These are phyloP conservation scores for Epizoanthus fatuus DNA, from an alignment of 92 coral and sea anemone species.

Conservation along the genomic window DNA sequence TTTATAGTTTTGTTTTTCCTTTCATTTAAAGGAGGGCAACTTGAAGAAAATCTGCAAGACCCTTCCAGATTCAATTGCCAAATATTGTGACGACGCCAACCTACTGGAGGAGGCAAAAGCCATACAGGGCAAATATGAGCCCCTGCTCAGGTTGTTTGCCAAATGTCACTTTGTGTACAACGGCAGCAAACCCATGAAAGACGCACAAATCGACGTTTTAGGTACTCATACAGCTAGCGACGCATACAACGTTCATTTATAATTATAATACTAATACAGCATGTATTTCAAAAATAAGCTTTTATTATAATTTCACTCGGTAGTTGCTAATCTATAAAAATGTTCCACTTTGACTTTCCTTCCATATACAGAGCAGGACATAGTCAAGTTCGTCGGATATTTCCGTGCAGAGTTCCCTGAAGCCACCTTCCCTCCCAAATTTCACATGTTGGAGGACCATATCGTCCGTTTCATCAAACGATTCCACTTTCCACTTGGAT, in stretches of 20 bases:
- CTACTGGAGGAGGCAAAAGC: constrained; percentile 7
- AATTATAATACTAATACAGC: too few relatives aligned
- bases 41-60: constrained; percentile 15
- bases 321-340: too few relatives aligned
- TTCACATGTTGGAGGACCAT: constrained; percentile 43
- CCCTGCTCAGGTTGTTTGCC: constrained; percentile 10
- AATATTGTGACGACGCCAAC: background rate
- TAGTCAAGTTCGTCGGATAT: constrained; percentile 16
- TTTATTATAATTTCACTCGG: too few relatives aligned
- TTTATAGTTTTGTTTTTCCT: constrained; percentile 5
- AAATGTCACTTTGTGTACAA: constrained; percentile 7
- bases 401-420: constrained; percentile 15
- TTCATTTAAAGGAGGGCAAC: constrained; percentile 6
- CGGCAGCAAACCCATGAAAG: constrained; percentile 12
- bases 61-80: constrained; percentile 5
- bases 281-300: too few relatives aligned
- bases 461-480: background rate
- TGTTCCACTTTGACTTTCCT: too few relatives aligned
- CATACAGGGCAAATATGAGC: constrained; percentile 10
- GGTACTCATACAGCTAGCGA: background rate
- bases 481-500: constrained; percentile 19
- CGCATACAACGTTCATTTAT: background rate
- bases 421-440: constrained; percentile 31
- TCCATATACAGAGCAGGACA: constrained; percentile 29
- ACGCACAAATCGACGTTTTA: constrained; percentile 3